A percentile compares a stretch with the other conserved stretches of the same genome.
phyloP scores from a whole-genome alignment of 1,140 invertebrate species.

The Drosophila rhopaloa region DNA sequence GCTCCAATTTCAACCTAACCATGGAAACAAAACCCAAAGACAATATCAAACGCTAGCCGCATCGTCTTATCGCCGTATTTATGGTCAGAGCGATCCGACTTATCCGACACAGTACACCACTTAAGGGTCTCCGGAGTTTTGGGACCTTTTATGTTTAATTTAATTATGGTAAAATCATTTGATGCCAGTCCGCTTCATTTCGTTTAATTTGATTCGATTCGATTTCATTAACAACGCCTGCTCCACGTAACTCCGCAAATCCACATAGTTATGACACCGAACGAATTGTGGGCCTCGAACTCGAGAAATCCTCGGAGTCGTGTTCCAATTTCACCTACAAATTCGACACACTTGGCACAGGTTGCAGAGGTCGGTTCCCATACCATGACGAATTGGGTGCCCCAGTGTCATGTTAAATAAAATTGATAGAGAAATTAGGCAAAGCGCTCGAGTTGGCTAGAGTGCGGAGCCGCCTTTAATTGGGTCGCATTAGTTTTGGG shows the following conservation, averaged over 20 bases:
- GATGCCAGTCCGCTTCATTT: conserved; percentile 53
- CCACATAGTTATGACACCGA: conserved; percentile 74
- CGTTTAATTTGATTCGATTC: conserved; percentile 63
- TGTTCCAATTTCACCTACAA: conserved; percentile 49
- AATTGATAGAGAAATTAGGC: conserved; percentile 83
- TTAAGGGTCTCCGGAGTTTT: conserved; percentile 52
- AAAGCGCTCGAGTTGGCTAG: conserved; percentile 12
- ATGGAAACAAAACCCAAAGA: conserved; percentile 11
- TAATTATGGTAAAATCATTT: conserved; percentile 73
- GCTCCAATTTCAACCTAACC: conserved; percentile 12
- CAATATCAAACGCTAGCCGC: conserved; percentile 74
- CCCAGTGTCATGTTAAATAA: conserved; percentile 67
- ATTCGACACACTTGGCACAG: conserved; percentile 66
- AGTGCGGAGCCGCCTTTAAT: conserved; percentile 51
- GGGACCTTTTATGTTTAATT: conserved; percentile 69
- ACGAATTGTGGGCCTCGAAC: conserved; percentile 38
- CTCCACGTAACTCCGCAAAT: conserved; percentile 49
- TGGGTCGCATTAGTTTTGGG: conserved; percentile 65
- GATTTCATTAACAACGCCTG: conserved; percentile 53
- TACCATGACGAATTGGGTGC: conserved; percentile 67
- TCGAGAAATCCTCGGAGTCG: conserved; percentile 26
- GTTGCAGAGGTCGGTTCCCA: conserved; percentile 13
- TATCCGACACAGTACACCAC: conserved; percentile 62
- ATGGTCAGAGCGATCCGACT: conserved; percentile 56
- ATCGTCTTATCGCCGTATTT: conserved; percentile 78